A percentile compares a stretch with the other conserved stretches of the same genome.
phyloP scores from a whole-genome alignment of 2,113 vertebrate genomes.

The Pao palembangensis region DNA sequence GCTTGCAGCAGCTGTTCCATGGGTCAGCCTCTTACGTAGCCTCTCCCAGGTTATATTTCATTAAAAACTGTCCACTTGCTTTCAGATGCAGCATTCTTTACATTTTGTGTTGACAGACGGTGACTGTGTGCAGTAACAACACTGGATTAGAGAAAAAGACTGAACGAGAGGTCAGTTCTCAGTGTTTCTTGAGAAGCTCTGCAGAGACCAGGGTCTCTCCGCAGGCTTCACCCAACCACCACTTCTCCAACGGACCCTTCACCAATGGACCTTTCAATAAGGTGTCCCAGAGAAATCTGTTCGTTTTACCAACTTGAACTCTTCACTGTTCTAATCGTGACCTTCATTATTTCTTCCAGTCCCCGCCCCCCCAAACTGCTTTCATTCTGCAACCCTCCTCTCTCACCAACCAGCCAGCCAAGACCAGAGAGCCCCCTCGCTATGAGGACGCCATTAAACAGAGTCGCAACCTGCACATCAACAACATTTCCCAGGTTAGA shows the following conservation, averaged over 20 bases:
- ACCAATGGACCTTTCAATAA: constrained; percentile 84
- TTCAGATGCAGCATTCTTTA: not conserved
- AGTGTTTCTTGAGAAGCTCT: constrained; percentile 79
- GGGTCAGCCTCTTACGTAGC: too few species aligned
- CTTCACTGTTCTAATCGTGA: not conserved
- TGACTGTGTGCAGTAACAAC: constrained; percentile 74
- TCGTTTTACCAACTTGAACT: not conserved
- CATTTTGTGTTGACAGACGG: constrained; percentile 73
- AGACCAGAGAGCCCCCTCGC: constrained; percentile 88
- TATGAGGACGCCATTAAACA: constrained; percentile 97
- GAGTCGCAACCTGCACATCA: constrained; percentile 80
- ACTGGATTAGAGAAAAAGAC: constrained; percentile 74
- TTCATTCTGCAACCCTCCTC: constrained; percentile 78
- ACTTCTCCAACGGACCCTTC: constrained; percentile 82
- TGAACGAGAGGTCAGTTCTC: constrained; percentile 71
- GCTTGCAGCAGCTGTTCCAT: too few species aligned
- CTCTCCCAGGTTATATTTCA: too few species aligned
- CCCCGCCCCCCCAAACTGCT: constrained; percentile 74
- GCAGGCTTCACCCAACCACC: constrained; percentile 64
- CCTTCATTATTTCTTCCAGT: constrained; percentile 48
- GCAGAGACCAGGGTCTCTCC: constrained; percentile 68
- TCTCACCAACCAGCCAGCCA: constrained; percentile 76
- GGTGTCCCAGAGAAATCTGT: constrained; percentile 67
- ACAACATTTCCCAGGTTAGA: constrained; percentile 78
- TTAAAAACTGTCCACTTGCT: too few species aligned